Evolutionary conservation across 2,797 vertebrate genomes (phyloP).

Genomic region (Sciurus vulgaris): DNA sequence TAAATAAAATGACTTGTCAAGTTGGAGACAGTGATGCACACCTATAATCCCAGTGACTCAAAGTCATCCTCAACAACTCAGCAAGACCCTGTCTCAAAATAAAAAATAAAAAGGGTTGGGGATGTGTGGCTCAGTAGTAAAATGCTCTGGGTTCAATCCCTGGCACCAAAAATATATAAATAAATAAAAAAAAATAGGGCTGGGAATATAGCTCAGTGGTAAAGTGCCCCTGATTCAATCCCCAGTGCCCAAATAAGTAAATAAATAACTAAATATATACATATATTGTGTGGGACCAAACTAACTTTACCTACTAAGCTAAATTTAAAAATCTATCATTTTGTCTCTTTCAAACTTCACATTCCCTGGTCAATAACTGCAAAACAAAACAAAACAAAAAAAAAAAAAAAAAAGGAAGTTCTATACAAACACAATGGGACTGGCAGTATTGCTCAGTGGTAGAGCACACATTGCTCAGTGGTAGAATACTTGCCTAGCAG

Average conservation of each 20-base stretch:
- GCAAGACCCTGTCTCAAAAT: too few relatives aligned
- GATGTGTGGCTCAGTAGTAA: too few relatives aligned
- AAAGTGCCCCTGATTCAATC: background rate
- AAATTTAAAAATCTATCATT: slow-evolving; percentile 11
- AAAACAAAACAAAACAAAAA: background rate
- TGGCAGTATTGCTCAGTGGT: background rate
- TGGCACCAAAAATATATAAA: too few relatives aligned
- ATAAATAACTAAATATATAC: background rate
- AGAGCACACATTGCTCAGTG: background rate
- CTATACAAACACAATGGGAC: background rate
- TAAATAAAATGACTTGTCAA: too few relatives aligned
- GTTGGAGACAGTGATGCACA: too few relatives aligned
- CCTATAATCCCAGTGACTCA: too few relatives aligned
- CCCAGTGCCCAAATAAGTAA: background rate
- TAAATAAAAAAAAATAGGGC: too few relatives aligned
- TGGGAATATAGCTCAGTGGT: background rate
- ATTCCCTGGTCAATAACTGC: slow-evolving; percentile 18
- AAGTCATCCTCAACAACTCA: too few relatives aligned
- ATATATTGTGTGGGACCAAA: background rate
- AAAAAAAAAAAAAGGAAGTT: background rate
- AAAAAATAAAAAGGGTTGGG: too few relatives aligned
- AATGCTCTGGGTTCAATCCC: too few relatives aligned
- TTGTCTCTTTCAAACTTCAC: slow-evolving; percentile 48
- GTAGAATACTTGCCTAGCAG: background rate
- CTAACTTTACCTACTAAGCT: slow-evolving; percentile 47